A percentile compares a stretch with the other conserved stretches of the same genome.
phyloP scores from a whole-genome alignment of 2,888 invertebrate genomes.

The Mimumesa dahlbomi region DNA sequence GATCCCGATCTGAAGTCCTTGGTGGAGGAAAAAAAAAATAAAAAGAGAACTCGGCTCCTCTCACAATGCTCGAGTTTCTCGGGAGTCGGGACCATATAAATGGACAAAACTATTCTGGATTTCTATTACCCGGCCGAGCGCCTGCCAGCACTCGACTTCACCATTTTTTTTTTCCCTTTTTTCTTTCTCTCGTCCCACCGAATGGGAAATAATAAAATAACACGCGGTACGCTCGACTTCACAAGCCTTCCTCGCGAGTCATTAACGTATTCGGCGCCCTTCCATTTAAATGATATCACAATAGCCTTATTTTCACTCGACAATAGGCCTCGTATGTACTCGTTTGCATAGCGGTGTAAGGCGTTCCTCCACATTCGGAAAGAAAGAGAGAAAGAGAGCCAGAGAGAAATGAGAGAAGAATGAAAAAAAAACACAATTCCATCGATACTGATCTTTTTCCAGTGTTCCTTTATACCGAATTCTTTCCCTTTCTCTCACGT shows the following conservation, averaged over 20 bases:
- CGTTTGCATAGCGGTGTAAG: constrained; percentile 9
- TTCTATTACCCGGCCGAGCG: constrained; percentile 50
- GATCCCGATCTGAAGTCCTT: constrained; percentile 41
- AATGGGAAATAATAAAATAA: constrained; percentile 55
- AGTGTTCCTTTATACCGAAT: constrained; percentile 36
- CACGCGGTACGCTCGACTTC: constrained; percentile 54
- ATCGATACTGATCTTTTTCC: constrained; percentile 61
- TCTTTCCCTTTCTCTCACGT: not conserved
- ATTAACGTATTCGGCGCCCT: constrained; percentile 63
- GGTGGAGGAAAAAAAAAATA: constrained; percentile 46
- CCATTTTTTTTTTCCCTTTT: constrained; percentile 34
- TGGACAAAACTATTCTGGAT: constrained; percentile 58
- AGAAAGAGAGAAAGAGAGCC: constrained; percentile 11
- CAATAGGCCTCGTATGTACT: constrained; percentile 42
- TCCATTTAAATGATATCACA: constrained; percentile 62
- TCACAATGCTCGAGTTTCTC: constrained; percentile 40
- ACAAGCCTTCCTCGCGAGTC: constrained; percentile 50
- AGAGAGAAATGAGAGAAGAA: constrained; percentile 16
- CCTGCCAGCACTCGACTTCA: constrained; percentile 46
- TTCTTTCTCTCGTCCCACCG: not conserved
- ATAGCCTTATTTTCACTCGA: constrained; percentile 54
- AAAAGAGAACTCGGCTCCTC: constrained; percentile 46
- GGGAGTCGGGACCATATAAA: constrained; percentile 31
- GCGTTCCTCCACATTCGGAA: constrained; percentile 32
- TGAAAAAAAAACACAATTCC: constrained; percentile 35